Evolutionary conservation across 2,113 vertebrate genomes (phyloP), one percentile per base, ranked within the genome.

Genomic region (Cyanoramphus novaezelandiae): DNA sequence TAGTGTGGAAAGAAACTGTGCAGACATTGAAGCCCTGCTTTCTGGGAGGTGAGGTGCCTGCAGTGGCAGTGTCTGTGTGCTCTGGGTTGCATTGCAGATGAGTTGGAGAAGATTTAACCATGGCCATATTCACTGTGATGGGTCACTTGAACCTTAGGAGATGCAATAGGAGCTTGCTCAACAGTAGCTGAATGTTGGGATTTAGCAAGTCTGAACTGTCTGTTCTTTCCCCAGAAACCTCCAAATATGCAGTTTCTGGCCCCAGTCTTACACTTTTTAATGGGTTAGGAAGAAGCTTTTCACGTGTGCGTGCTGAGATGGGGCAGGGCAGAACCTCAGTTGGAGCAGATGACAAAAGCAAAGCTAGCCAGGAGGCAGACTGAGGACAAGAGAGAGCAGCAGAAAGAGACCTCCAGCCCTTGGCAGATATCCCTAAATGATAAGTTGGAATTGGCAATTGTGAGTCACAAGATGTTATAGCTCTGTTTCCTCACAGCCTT

Each of bases 131-230:
- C 4, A 0, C 29, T 47, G 29, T 25, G 23, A 50, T 11, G 50
- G 23, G 19, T 39, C 59, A 49, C 11, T 35, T 63, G 24, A 28
- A 62, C 47, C 13, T 43, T 71, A 23, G 1, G 7, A 79, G 57
- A 33, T 0, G 0, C 31, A 46, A 23, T 6, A 7, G 33, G 37
- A 28, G 9, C 44, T 52, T 16, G 25, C 29, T 60, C 8, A 3
- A 13, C 39, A 5, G 59, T 27, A 41, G 37, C 52, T 74, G 52
- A 74, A 21, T 20, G 10, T 60, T 1, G 3, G 41, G 52, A 79
- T 39, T n/a, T 67, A 27, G 7, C 39, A 53, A 20, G 33, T 67
- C 33, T 14, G 19, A n/a, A 14, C 18, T 20, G 9, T 37, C 44
- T 46, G n/a, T 6, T 60, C 29, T 86, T 80, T 41, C 29, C 8